phyloP scores from a whole-genome alignment of 2,113 vertebrate genomes.

The Nibea albiflora region DNA sequence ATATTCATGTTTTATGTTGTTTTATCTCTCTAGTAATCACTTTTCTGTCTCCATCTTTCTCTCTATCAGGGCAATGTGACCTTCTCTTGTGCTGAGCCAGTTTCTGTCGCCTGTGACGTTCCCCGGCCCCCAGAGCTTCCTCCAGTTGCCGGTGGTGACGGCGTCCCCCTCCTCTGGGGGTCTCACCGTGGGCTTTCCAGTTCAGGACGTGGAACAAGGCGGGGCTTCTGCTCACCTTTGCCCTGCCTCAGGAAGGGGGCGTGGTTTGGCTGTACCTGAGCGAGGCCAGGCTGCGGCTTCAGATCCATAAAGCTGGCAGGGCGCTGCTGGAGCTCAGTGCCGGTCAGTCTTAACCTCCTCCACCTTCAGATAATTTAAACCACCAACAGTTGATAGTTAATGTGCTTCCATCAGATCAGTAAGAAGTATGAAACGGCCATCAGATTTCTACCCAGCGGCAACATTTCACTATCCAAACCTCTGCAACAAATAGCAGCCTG shows the following conservation, averaged over 20 bases:
- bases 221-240: conserved; percentile 89
- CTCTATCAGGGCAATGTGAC: conserved; percentile 87
- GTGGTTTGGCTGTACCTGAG: conserved; percentile 86
- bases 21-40: conserved; percentile 41
- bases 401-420: too few relatives aligned
- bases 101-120: conserved; percentile 91
- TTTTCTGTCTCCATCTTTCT: conserved; percentile 1
- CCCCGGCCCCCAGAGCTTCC: conserved; percentile 86
- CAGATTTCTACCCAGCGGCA: too few relatives aligned
- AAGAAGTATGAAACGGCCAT: too few relatives aligned
- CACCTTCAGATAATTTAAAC: too few relatives aligned
- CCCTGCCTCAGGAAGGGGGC: conserved; percentile 79
- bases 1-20: conserved; percentile 66
- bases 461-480: too few relatives aligned
- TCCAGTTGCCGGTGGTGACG: conserved; percentile 81
- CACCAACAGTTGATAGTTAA: too few relatives aligned
- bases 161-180: not conserved
- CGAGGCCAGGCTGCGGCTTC: conserved; percentile 86
- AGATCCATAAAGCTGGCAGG: conserved; percentile 78
- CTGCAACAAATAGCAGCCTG: too few relatives aligned
- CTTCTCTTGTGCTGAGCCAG: conserved; percentile 87
- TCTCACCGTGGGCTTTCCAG: conserved; percentile 85
- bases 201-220: conserved; percentile 95
- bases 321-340: conserved; percentile 83
- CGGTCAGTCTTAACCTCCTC: conserved; percentile 81